Conservation (phyloP, 2,113 vertebrate species). For the Synodontis membranacea region DNA sequence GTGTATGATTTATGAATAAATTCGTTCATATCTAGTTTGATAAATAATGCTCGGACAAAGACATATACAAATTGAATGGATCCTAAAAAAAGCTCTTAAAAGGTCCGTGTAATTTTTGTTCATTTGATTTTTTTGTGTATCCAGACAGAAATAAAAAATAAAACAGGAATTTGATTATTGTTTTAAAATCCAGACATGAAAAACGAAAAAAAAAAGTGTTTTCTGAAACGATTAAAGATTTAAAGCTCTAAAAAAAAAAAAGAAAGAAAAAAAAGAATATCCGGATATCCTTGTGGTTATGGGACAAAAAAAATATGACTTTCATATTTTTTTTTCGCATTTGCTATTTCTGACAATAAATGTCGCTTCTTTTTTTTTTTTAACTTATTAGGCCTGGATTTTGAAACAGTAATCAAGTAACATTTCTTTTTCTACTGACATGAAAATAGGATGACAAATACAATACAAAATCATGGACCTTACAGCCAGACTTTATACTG, state of each 20-base stretch:
- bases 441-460: not conserved
- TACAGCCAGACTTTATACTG: not conserved
- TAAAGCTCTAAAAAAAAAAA: too few relatives aligned
- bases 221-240: not conserved
- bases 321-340: not conserved
- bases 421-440: not conserved
- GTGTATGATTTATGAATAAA: not conserved
- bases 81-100: not conserved
- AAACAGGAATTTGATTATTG: not conserved
- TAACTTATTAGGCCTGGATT: not conserved
- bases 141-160: not conserved
- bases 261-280: too few relatives aligned
- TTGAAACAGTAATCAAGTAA: not conserved
- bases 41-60: not conserved
- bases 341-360: not conserved
- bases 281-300: not conserved
- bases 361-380: not conserved
- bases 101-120: not conserved
- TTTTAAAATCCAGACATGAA: not conserved
- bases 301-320: not conserved
- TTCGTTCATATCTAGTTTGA: not conserved
- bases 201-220: not conserved
- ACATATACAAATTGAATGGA: not conserved
- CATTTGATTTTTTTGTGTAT: not conserved
- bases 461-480: not conserved